Evolutionary conservation across 2,888 invertebrate genomes (phyloP), one percentile per base, ranked within the genome.

Genomic region (Ctena decussata): DNA sequence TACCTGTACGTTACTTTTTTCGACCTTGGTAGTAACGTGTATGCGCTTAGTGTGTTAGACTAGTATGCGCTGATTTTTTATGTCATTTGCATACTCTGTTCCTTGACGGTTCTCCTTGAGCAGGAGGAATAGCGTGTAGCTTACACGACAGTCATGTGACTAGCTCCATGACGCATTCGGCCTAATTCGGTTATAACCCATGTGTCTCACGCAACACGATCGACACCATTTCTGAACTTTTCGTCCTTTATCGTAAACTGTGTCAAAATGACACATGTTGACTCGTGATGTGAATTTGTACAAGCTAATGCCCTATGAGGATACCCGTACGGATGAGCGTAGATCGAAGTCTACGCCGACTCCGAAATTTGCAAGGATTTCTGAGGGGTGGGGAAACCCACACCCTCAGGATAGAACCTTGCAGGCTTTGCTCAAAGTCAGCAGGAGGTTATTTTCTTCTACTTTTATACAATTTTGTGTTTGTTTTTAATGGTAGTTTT

Each of bases 281-380:
- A 60, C 46, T 49, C 49, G 44, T 77, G 65, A 65, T 72, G 44
- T 15, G 57, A 11, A 57, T 27, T 30, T 32, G 21, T 21, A 72
- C 30, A 72, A 65, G 46, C 73, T 60, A 72, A 76, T 87, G 84
- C 84, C 90, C 81, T 86, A 93, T 93, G 93, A 87, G 89, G 89
- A 78, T 84, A 74, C 77, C 84, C 71, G 77, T 84, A 78, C 91
- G 91, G 80, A 93, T 93, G 93, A 93, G 90, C 89, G 91, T 89
- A 37, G 92, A 93, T 80, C 88, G 91, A 74, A 91, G 92, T 80
- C 86, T 89, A 70, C 91, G 91, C 70, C 89, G 93, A 24, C 82
- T 93, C 75, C 77, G 82, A 53, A 86, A 91, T 69, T 79, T 91
- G 74, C 90, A 86, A 73, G 83, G 85, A n/a, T 37, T 84, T 75